Evolutionary conservation across 2,888 invertebrate species (phyloP).

Genomic region (Tanypteryx hageni): DNA sequence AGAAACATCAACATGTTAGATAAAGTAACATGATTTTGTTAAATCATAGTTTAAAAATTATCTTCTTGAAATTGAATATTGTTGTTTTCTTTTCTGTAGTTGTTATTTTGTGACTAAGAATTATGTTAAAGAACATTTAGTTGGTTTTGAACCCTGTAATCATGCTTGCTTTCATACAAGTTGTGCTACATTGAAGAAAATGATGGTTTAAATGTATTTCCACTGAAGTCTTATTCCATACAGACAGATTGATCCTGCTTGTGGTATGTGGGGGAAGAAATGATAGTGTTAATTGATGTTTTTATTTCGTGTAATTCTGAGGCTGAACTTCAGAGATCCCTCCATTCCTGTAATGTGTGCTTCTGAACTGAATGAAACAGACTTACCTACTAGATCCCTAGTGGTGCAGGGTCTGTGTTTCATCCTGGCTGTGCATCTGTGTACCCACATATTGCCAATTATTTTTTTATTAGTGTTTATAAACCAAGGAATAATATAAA

Average conservation of each 20-base stretch:
- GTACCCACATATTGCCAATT: slow-evolving; percentile 54
- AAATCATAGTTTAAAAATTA: not conserved
- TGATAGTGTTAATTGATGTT: not conserved
- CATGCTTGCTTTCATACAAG: not conserved
- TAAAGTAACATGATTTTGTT: not conserved
- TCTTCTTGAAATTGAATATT: not conserved
- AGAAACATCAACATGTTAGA: not conserved
- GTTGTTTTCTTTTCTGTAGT: not conserved
- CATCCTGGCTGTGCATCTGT: slow-evolving; percentile 57
- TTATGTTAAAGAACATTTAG: not conserved
- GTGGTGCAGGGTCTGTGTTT: slow-evolving; percentile 51
- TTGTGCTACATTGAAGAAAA: not conserved
- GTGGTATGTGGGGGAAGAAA: not conserved
- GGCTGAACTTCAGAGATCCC: not conserved
- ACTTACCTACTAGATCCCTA: slow-evolving; percentile 20
- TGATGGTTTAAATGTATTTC: not conserved
- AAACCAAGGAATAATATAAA: not conserved
- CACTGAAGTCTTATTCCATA: not conserved
- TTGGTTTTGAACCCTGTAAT: not conserved
- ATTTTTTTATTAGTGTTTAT: slow-evolving; percentile 58
- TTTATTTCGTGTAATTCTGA: not conserved
- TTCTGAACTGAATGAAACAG: slow-evolving; percentile 30
- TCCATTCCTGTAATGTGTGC: not conserved
- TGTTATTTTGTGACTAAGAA: not conserved
- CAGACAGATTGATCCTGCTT: not conserved